These are phyloP conservation scores for Menura novaehollandiae DNA, from an alignment of 2,113 vertebrate genomes.

Conservation along the genomic window DNA sequence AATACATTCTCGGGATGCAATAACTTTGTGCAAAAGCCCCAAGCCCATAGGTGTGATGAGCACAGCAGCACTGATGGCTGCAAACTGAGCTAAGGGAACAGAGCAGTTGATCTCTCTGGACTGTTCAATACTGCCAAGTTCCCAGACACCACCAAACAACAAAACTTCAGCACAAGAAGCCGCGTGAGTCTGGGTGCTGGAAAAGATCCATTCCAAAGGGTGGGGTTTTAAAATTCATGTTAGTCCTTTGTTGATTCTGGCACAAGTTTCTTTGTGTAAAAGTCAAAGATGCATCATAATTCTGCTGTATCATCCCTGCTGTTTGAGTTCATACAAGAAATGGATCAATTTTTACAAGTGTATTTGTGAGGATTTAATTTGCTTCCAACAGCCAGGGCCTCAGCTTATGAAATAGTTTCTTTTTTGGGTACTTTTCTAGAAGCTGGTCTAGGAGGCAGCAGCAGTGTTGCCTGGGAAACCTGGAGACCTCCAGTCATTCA, in stretches of 20 bases:
- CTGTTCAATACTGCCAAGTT: not conserved
- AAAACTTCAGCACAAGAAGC: not conserved
- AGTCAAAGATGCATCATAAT: not conserved
- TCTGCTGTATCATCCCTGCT: not conserved
- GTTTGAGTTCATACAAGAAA: not conserved
- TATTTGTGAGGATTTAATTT: conserved; percentile 1
- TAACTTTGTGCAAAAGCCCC: not conserved
- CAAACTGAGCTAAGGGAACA: not conserved
- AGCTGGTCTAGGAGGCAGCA: not conserved
- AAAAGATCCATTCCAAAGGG: not conserved
- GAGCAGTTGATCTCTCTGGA: not conserved
- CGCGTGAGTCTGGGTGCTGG: rapidly evolving
- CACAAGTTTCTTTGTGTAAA: not conserved
- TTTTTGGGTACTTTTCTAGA: not conserved
- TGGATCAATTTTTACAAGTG: not conserved
- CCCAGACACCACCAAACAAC: not conserved
- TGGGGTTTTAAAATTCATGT: not conserved
- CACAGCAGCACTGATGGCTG: not conserved
- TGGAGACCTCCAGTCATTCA: not conserved
- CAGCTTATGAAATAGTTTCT: not conserved
- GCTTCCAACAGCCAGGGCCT: not conserved
- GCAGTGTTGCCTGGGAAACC: not conserved
- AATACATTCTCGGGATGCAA: not conserved
- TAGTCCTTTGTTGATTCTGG: not conserved
- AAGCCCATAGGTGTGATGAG: not conserved